These are phyloP conservation scores for Sacculina carcini DNA, from an alignment of 2,888 invertebrate species.

Conservation along the genomic window DNA sequence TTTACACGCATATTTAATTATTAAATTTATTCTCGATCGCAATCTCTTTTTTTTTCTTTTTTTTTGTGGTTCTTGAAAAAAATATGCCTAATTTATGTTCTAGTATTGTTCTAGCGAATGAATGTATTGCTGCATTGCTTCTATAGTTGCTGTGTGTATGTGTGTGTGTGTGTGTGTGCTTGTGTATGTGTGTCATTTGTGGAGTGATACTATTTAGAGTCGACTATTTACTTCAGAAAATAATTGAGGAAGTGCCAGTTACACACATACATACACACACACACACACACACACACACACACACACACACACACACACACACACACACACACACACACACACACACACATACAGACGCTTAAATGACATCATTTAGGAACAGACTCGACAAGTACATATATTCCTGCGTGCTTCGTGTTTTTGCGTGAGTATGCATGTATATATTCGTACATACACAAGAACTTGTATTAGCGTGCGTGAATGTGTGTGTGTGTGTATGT, in stretches of 20 bases:
- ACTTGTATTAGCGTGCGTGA: too few species aligned
- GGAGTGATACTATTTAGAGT: not conserved
- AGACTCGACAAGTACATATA: not conserved
- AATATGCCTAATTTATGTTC: not conserved
- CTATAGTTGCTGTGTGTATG: not conserved
- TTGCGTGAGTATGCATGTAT: too few species aligned
- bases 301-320: not conserved
- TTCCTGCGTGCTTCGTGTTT: too few species aligned
- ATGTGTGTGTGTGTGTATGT: too few species aligned
- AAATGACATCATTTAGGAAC: not conserved
- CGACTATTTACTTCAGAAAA: not conserved
- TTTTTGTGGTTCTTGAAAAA: not conserved
- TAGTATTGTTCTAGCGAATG: not conserved
- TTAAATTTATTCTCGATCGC: too few species aligned
- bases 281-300: not conserved
- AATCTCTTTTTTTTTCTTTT: too few species aligned
- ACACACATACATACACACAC: conserved; percentile 2
- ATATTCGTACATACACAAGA: too few species aligned
- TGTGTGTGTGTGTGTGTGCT: not conserved
- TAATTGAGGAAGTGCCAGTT: not conserved
- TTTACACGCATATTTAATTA: too few species aligned
- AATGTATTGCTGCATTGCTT: not conserved
- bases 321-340: not conserved
- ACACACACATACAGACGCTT: not conserved
- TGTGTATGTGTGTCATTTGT: not conserved